Evolutionary conservation across 2,797 vertebrate genomes (phyloP).

Genomic region (Craterocephalus amniculus): DNA sequence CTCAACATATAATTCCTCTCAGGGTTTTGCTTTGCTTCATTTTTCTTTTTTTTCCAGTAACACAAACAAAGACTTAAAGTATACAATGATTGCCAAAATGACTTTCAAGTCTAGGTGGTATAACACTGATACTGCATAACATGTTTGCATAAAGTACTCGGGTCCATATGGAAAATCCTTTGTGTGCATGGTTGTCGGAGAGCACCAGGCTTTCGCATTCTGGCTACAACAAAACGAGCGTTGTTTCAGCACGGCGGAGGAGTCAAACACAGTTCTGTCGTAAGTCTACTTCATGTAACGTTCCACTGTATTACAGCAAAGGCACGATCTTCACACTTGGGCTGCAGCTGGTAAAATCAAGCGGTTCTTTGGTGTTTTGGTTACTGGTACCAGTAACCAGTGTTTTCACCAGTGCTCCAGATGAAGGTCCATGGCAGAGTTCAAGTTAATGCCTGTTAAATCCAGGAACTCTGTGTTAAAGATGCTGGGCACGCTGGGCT

Average conservation of each 20-base stretch:
- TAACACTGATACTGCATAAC: conserved; percentile 66
- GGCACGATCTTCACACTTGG: conserved; percentile 30
- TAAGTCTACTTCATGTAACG: conserved; percentile 9
- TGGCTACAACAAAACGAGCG: conserved; percentile 23
- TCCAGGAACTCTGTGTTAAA: conserved; percentile 98
- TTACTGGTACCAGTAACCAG: conserved; percentile 3
- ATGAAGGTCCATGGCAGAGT: conserved; percentile 96
- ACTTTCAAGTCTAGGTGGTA: conserved; percentile 75
- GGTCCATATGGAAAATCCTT: conserved; percentile 30
- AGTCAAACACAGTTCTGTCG: conserved; percentile 10
- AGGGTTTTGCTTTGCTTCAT: not conserved
- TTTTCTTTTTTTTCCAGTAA: conserved; percentile 78
- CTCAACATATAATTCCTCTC: conserved; percentile 56
- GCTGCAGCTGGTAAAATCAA: conserved; percentile 14
- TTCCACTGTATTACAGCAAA: conserved; percentile 10
- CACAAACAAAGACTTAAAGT: conserved; percentile 65
- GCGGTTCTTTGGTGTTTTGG: conserved; percentile 47
- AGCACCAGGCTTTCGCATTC: conserved; percentile 40
- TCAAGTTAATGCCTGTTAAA: conserved; percentile 94
- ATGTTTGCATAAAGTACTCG: conserved; percentile 42
- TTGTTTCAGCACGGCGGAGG: conserved; percentile 21
- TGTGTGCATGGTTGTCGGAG: conserved; percentile 50
- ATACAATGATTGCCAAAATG: conserved; percentile 58
- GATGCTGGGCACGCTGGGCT: conserved; percentile 88
- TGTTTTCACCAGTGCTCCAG: conserved; percentile 93